phyloP scores from a whole-genome alignment of 1,140 invertebrate species.

The Carposina sasakii region DNA sequence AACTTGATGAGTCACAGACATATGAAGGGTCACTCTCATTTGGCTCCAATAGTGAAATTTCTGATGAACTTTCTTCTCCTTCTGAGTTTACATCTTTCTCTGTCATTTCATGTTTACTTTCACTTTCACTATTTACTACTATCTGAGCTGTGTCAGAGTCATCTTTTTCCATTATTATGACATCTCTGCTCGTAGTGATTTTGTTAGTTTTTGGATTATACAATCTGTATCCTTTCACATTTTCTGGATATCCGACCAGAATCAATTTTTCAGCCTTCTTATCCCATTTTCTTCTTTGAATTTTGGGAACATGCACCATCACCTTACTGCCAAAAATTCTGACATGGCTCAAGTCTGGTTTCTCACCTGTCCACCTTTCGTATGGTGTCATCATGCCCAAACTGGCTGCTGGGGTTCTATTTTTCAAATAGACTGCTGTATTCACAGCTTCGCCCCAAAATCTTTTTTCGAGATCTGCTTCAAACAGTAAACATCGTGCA shows the following conservation, averaged over 20 bases:
- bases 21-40: too few species aligned
- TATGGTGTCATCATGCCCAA: constrained; percentile 18
- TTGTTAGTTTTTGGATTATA: constrained; percentile 31
- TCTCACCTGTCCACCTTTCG: constrained; percentile 30
- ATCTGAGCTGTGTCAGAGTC: too few species aligned
- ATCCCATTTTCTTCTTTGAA: constrained; percentile 18
- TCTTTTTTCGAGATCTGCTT: constrained; percentile 25
- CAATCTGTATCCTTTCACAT: constrained; percentile 39
- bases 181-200: constrained; percentile 27
- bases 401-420: constrained; percentile 17
- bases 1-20: too few species aligned
- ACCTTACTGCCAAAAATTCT: constrained; percentile 35
- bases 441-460: constrained; percentile 54
- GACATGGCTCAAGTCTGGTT: constrained; percentile 38
- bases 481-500: constrained; percentile 29
- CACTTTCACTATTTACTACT: too few species aligned
- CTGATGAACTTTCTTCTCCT: too few species aligned
- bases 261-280: constrained; percentile 22
- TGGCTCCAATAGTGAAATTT: too few species aligned
- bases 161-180: constrained; percentile 23
- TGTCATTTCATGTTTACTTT: too few species aligned
- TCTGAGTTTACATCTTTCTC: too few species aligned
- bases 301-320: constrained; percentile 20
- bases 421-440: constrained; percentile 46
- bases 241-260: constrained; percentile 42